A percentile compares a stretch with the other conserved stretches of the same genome.
phyloP scores from a whole-genome alignment of 2,113 vertebrate genomes.

The Myotis brandtii region DNA sequence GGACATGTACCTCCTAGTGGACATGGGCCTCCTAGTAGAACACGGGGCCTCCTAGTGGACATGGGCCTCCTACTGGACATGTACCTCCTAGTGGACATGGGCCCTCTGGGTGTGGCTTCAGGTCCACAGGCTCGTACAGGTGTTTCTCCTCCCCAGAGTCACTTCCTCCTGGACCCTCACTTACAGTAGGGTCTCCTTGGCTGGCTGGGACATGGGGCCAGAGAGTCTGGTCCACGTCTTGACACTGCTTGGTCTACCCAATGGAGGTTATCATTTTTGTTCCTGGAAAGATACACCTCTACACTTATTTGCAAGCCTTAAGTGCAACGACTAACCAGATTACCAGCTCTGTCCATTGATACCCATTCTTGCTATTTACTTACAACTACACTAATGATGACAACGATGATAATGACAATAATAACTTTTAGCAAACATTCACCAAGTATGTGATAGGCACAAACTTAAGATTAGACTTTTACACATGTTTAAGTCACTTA shows the following conservation, averaged over 20 bases:
- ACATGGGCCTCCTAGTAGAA: no score
- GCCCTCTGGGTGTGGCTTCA: rapidly evolving
- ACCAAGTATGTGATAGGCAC: background rate
- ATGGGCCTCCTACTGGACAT: no score
- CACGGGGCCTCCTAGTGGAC: no score
- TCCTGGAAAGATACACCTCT: background rate
- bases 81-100: rapidly evolving
- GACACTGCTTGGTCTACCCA: background rate
- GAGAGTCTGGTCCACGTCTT: background rate
- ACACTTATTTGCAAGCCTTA: background rate
- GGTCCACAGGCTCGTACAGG: background rate
- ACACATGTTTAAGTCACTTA: background rate
- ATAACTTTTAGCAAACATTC: background rate
- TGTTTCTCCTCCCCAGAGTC: background rate
- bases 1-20: no score
- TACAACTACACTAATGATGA: background rate
- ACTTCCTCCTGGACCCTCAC: background rate
- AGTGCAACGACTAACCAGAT: background rate
- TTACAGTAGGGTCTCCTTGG: background rate
- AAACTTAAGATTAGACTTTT: background rate
- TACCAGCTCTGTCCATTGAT: background rate
- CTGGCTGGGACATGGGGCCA: background rate
- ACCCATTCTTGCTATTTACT: background rate
- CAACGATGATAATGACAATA: no score
- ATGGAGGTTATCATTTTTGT: background rate